Evolutionary conservation across 2,113 vertebrate species (phyloP).

Genomic region (Thomomys bottae): DNA sequence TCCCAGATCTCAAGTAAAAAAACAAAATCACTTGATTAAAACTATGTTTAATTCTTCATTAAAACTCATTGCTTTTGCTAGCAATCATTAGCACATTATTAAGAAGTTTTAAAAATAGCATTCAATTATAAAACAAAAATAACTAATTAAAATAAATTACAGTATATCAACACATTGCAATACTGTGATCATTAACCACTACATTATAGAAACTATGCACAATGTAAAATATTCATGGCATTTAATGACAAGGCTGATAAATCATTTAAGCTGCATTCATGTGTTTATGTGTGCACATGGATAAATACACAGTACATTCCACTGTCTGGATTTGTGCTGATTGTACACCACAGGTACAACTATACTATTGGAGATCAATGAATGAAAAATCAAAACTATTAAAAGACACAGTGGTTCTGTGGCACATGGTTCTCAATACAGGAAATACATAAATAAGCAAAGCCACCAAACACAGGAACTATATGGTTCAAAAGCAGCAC

Average conservation of each 20-base stretch:
- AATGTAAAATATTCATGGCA: not conserved
- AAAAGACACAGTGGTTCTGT: too few relatives aligned
- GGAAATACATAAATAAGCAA: too few relatives aligned
- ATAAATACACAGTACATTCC: not conserved
- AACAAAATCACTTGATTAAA: slow-evolving; percentile 36
- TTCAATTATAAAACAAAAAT: not conserved
- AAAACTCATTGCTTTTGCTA: not conserved
- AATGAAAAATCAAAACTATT: too few relatives aligned
- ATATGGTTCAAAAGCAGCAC: too few relatives aligned
- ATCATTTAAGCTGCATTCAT: not conserved
- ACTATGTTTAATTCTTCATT: slow-evolving; percentile 11
- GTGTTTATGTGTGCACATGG: not conserved
- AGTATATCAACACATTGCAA: not conserved
- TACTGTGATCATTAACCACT: not conserved
- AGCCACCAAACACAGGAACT: too few relatives aligned
- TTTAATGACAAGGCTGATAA: not conserved
- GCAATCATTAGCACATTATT: not conserved
- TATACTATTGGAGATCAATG: too few relatives aligned
- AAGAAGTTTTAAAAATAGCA: not conserved
- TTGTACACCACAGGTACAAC: too few relatives aligned
- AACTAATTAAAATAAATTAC: not conserved
- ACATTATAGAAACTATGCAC: not conserved
- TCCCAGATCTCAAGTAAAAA: slow-evolving; percentile 23
- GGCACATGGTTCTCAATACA: too few relatives aligned
- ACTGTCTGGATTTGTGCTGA: too few relatives aligned